phyloP scores from a whole-genome alignment of 1,140 invertebrate genomes.

The Hyposmocoma kahamanoa region DNA sequence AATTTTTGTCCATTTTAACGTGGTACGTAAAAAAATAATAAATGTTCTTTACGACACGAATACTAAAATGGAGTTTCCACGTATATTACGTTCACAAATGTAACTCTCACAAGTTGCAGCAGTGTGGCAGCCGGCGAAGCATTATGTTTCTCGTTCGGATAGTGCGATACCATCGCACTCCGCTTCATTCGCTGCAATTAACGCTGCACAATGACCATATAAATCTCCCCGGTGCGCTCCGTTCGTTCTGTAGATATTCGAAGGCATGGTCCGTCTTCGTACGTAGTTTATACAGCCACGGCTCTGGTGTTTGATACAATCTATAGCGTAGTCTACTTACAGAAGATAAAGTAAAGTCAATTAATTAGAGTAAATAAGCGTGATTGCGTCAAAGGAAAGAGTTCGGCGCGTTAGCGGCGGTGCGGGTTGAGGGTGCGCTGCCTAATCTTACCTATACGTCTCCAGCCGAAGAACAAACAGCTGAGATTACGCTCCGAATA shows the following conservation, averaged over 20 bases:
- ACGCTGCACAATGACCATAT: constrained; percentile 64
- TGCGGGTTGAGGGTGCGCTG: constrained; percentile 38
- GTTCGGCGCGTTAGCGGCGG: constrained; percentile 17
- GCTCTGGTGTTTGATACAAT: no score
- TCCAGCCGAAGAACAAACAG: constrained; percentile 69
- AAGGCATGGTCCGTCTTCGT: constrained; percentile 15
- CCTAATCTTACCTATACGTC: constrained; percentile 69
- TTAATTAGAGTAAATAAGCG: constrained; percentile 38
- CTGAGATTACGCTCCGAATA: constrained; percentile 67
- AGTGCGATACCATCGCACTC: constrained; percentile 54
- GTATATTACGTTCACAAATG: constrained; percentile 21
- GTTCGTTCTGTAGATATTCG: constrained; percentile 39
- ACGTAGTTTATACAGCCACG: not conserved
- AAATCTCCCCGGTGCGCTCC: constrained; percentile 59
- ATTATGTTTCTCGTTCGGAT: constrained; percentile 52
- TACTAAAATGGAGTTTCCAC: constrained; percentile 7
- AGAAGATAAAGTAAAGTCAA: constrained; percentile 33
- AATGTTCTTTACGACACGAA: constrained; percentile 4
- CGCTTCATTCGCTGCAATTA: constrained; percentile 64
- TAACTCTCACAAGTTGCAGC: constrained; percentile 22
- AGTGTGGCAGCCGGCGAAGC: constrained; percentile 30
- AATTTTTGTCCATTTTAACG: constrained; percentile 12
- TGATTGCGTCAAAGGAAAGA: constrained; percentile 28
- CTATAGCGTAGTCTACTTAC: constrained; percentile 1
- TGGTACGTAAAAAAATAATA: constrained; percentile 9